phyloP scores from a whole-genome alignment of 53 echinoderm and acorn worm genomes.

The Temnopleurus reevesii region DNA sequence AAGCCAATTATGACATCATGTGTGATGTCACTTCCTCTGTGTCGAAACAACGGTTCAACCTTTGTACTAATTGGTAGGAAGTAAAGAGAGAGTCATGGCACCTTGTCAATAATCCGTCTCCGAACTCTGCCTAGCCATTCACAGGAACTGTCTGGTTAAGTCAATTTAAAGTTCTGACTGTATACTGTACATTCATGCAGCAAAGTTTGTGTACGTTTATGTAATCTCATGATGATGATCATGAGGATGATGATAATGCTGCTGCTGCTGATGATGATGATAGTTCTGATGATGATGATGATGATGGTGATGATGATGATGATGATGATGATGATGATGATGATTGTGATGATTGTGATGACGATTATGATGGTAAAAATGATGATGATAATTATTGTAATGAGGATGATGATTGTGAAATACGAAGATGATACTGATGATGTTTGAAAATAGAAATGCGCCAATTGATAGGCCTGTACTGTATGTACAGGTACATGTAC shows the following conservation, averaged over 20 bases:
- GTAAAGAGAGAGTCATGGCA: neutral
- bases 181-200: neutral
- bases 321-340: no score
- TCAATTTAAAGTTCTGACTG: neutral
- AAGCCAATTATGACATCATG: slow-evolving; percentile 1
- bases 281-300: no score
- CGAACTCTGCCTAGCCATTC: neutral
- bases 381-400: no score
- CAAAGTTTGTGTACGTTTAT: neutral
- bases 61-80: slow-evolving; percentile 32
- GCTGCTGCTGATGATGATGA: neutral
- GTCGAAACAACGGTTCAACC: neutral
- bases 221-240: no score
- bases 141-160: slow-evolving; percentile 11
- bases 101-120: neutral
- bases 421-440: no score
- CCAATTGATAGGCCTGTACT: no score
- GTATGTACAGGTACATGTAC: no score
- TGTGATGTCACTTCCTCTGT: slow-evolving; percentile 33
- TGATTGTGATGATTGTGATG: no score
- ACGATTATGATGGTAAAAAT: no score
- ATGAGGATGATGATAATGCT: neutral
- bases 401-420: no score
- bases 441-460: no score
- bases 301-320: no score